phyloP scores from a whole-genome alignment of 2,888 invertebrate genomes.

The Tetramorium bicarinatum region DNA sequence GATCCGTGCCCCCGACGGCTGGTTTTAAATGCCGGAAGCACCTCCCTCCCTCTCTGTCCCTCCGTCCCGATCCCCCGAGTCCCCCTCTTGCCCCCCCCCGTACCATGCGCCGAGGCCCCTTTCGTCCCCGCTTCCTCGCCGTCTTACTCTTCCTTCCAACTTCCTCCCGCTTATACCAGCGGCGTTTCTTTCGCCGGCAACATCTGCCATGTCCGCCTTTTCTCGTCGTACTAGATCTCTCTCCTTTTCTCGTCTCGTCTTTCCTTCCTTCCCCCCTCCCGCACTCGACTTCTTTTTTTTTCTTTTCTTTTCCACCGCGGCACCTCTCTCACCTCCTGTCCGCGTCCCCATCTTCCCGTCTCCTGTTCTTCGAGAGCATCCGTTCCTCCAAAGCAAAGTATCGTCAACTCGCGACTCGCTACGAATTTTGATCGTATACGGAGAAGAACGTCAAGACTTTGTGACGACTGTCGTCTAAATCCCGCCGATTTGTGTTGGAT shows the following conservation, averaged over 20 bases:
- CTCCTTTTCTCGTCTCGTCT: slow-evolving; percentile 44
- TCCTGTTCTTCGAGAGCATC: slow-evolving; percentile 57
- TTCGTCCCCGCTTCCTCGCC: slow-evolving; percentile 59
- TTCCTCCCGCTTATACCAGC: slow-evolving; percentile 76
- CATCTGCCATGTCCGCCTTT: slow-evolving; percentile 76
- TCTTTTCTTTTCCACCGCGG: slow-evolving; percentile 13
- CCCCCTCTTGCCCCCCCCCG: slow-evolving; percentile 63
- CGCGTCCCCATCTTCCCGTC: slow-evolving; percentile 37
- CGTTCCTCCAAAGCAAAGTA: slow-evolving; percentile 56
- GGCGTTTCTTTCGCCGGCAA: slow-evolving; percentile 73
- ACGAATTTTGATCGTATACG: slow-evolving; percentile 48
- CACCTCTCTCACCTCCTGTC: slow-evolving; percentile 36
- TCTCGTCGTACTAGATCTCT: slow-evolving; percentile 56
- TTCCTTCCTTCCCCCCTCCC: slow-evolving; percentile 41
- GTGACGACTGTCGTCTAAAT: neutral
- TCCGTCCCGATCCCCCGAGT: slow-evolving; percentile 39
- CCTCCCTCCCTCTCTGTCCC: slow-evolving; percentile 63
- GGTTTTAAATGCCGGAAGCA: slow-evolving; percentile 79
- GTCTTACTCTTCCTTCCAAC: slow-evolving; percentile 69
- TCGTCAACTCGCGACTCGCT: slow-evolving; percentile 45
- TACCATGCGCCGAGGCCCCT: slow-evolving; percentile 65
- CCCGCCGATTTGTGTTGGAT: neutral
- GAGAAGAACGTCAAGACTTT: neutral
- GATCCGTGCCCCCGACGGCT: slow-evolving; percentile 77
- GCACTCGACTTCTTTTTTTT: slow-evolving; percentile 54